Evolutionary conservation across 1,140 invertebrate species (phyloP), one percentile per base, ranked within the genome.

Genomic region (Bicyclus anynana): DNA sequence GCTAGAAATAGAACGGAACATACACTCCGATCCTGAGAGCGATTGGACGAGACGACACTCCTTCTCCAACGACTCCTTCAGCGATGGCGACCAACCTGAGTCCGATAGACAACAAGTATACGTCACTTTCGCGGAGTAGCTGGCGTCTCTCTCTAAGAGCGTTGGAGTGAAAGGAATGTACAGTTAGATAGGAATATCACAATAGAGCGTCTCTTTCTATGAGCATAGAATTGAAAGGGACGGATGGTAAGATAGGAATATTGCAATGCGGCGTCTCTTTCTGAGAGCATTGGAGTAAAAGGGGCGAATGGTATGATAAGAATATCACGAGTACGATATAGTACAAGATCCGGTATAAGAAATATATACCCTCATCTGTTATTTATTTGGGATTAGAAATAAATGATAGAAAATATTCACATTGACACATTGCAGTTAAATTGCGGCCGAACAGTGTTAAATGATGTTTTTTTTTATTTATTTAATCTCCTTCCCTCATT

Each of bases 21-120:
- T 89, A 59, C 89, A 89, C 64, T 89, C 88, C 7, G 88, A 89
- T 48, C 84, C 88, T 0, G 88, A 89, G 59, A 89, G 87, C 62
- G 88, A 89, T 59, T 89, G 87, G 87, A 67, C 59, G 2, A 51
- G 61, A 5, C 59, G 73, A n/a, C 64, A 67, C 2, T 72, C 75
- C 0, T 64, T 50, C 10, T 67, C 65, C 0, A 59, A 60, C 50
- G 61, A 55, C 13, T 64, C 68, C 5, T 72, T 72, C 49, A 75
- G 73, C 63, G 83, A 87, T 23, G 74, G 64, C 9, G 84, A 87
- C 10, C 80, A 84, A 53, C 87, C 87, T 0, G 87, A 89, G 64
- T 72, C 84, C 1, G 87, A 89, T 51, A 74, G 71, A 35, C 64
- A 65, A 21, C 53, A 26, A 4, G 3, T 16, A 29, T 63, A 49